phyloP scores from a whole-genome alignment of 2,113 vertebrate genomes.

The Phoenicopterus ruber region DNA sequence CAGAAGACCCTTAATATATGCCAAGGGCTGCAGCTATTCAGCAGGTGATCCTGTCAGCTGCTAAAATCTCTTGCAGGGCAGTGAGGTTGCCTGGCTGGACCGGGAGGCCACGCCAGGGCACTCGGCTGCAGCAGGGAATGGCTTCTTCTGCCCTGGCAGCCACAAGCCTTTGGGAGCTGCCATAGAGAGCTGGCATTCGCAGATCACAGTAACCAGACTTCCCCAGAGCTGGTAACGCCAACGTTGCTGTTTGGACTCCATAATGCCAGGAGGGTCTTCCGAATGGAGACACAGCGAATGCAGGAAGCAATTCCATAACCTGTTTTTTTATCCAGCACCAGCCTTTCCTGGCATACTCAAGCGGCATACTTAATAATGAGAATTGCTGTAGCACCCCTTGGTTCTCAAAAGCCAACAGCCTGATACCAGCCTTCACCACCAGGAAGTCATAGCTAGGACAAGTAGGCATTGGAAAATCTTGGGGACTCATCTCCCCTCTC shows the following conservation, averaged over 20 bases:
- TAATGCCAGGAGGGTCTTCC: not conserved
- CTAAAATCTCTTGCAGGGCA: not conserved
- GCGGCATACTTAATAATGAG: not conserved
- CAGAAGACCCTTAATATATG: not conserved
- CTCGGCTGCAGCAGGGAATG: not conserved
- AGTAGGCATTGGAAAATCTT: not conserved
- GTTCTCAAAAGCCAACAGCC: not conserved
- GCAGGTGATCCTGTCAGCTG: not conserved
- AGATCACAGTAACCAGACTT: not conserved
- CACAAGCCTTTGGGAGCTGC: not conserved
- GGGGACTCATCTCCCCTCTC: not conserved
- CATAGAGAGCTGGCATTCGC: not conserved
- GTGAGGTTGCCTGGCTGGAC: not conserved
- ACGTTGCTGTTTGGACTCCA: not conserved
- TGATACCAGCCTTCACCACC: not conserved
- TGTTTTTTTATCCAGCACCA: not conserved
- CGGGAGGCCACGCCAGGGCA: not conserved
- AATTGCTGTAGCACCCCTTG: not conserved
- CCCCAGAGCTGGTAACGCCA: not conserved
- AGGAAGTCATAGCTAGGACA: not conserved
- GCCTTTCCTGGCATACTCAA: not conserved
- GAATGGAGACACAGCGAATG: not conserved
- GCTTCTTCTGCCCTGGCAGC: not conserved
- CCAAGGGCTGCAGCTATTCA: not conserved
- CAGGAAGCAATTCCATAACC: not conserved